Evolutionary conservation across 2,797 vertebrate species (phyloP).

Genomic region (Manis crassicaudata): DNA sequence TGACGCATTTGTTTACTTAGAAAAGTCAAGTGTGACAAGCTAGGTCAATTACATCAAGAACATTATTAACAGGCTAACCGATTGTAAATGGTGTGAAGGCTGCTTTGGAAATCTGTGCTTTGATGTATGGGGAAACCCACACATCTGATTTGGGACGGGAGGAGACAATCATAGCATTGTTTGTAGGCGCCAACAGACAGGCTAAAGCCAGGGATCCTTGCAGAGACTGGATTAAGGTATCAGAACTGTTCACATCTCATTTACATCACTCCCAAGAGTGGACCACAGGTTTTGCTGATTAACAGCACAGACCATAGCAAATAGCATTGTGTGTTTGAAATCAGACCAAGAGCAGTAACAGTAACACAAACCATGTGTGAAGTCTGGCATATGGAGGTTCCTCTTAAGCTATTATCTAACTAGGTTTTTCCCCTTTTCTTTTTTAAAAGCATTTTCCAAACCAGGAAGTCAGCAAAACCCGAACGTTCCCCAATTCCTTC

Average conservation of each 20-base stretch:
- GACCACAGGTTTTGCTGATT: slow-evolving; percentile 54
- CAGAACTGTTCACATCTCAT: slow-evolving; percentile 52
- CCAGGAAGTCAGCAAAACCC: slow-evolving; percentile 51
- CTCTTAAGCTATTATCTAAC: slow-evolving; percentile 43
- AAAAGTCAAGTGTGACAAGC: slow-evolving; percentile 66
- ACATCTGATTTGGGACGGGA: slow-evolving; percentile 20
- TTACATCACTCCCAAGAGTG: slow-evolving; percentile 25
- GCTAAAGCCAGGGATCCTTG: slow-evolving; percentile 42
- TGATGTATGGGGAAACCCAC: not conserved
- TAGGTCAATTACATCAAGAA: slow-evolving; percentile 44
- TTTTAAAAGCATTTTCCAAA: slow-evolving; percentile 43
- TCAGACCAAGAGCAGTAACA: slow-evolving; percentile 41
- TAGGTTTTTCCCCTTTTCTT: not conserved
- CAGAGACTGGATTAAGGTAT: slow-evolving; percentile 56
- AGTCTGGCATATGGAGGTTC: not conserved
- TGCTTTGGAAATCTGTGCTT: slow-evolving; percentile 35
- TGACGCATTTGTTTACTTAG: slow-evolving; percentile 60
- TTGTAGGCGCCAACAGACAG: slow-evolving; percentile 24
- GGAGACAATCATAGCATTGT: slow-evolving; percentile 38
- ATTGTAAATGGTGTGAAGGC: not conserved
- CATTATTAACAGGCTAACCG: slow-evolving; percentile 23
- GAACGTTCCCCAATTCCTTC: not conserved
- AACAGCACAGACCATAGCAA: slow-evolving; percentile 27
- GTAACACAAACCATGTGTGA: slow-evolving; percentile 44
- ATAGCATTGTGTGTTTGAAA: slow-evolving; percentile 43